Conservation (phyloP, 2,113 vertebrate species). For the Pontoporia blainvillei region DNA sequence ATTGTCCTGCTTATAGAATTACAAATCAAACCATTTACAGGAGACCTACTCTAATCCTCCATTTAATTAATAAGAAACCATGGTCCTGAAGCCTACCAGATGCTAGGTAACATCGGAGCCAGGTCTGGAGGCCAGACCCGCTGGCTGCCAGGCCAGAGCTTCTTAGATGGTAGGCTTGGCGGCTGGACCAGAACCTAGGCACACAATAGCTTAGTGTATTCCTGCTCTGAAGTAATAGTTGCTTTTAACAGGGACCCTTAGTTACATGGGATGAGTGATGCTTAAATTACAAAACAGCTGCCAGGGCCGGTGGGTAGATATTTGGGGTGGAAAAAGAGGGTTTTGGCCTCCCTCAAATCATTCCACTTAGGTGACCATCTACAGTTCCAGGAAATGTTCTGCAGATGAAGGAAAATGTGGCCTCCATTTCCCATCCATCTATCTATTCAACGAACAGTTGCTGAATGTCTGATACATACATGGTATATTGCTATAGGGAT, state of each 20-base stretch:
- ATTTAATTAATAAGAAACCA: background rate
- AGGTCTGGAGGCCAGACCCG: background rate
- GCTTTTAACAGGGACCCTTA: background rate
- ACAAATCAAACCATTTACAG: background rate
- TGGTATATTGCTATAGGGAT: rapidly evolving
- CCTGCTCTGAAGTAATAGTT: background rate
- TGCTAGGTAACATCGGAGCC: no score
- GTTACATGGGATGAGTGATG: background rate
- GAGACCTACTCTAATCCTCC: background rate
- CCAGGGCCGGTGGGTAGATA: background rate
- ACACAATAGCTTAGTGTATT: background rate
- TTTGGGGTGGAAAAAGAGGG: background rate
- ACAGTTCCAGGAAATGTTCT: background rate
- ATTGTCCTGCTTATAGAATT: background rate
- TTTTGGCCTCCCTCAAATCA: background rate
- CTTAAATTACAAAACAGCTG: constrained; percentile 12
- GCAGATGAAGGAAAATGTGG: background rate
- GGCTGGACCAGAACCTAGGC: background rate
- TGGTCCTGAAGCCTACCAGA: background rate
- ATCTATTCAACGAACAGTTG: background rate
- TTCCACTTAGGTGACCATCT: background rate
- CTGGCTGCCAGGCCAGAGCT: background rate
- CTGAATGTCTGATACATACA: background rate
- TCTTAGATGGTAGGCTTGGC: background rate
- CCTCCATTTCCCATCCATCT: background rate